Evolutionary conservation across 1,140 invertebrate genomes (phyloP), one percentile per base, ranked within the genome.

Genomic region (Drosophila neocordata): DNA sequence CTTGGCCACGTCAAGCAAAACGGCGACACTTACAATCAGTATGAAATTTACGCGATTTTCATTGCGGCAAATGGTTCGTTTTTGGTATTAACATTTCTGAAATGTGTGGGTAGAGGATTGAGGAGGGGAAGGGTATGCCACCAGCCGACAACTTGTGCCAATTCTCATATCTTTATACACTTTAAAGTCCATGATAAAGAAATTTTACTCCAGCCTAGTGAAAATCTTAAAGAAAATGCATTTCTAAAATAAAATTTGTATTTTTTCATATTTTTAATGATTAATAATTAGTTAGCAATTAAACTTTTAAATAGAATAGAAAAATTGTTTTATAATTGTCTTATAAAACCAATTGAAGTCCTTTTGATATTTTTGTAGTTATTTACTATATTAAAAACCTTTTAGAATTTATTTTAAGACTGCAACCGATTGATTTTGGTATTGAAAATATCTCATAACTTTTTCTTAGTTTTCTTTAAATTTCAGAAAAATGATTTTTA

Each of bases 11-110:
- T 84, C 81, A 85, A 74, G 73, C 63, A 73, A 85, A 81, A 85
- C 65, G 80, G 82, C 82, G 78, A 85, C 82, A 85, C 82, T 85
- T 82, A 85, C 82, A 85, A 85, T 85, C 82, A 85, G 82, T 85
- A 85, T 78, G 78, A 85, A 85, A 85, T 85, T 85, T 85, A 85
- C 82, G 82, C 82, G 82, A 85, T 85, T 85, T 85, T 85, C 82
- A 85, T 87, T 85, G 82, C 82, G 82, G 82, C 82, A 85, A 85
- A 85, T 85, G 82, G 82, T 85, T 85, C 68, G 82, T 73, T 87
- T 85, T 85, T 67, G 78, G 82, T 85, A 87, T 85, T 85, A 85
- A 85, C 82, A 85, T 85, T 87, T 85, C 74, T 85, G 65, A 71
- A 35, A 57, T 31, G 59, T 52, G 31, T 18, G 12, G 27, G 35